Evolutionary conservation across 2,113 vertebrate species (phyloP), one percentile per base, ranked within the genome.

Genomic region (Hyaena hyaena): DNA sequence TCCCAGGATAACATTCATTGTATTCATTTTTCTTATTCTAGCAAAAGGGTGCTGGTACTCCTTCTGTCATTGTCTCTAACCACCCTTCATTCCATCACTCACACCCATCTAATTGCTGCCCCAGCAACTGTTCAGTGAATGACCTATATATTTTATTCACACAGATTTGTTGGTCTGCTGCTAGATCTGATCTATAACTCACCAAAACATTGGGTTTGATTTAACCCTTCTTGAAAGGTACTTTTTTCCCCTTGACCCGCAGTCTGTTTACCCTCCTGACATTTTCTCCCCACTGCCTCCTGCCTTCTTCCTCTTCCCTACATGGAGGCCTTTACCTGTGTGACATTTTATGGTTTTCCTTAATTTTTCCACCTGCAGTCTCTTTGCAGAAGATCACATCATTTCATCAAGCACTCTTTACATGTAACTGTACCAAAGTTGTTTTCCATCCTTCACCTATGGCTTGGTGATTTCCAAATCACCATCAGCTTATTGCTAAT

Each of bases 231-330:
- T 66, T 39, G 45, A 68, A 93, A 80, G 19, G 9, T 33, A 48
- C n/a, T 19, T 33, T 74, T 74, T 26, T 35, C 6, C 10, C 4
- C 6, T n/a, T 85, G 7, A 48, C 7, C 10, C 26, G 4, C 11
- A 66, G 3, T 58, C 12, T 77, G 14, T 53, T 92, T 58, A 87
- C 2, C 26, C 0, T 43, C 2, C 3, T 77, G 85, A 58, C 3
- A 43, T 50, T 50, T 31, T 43, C 1, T 58, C 17, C 15, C 23
- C 5, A 0, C 31, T 2, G 0, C 2, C 3, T 15, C n/a, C 43
- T 45, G 5, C 12, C 4, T 24, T 45, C 39, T 92, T 71, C 33
- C 21, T 84, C 16, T 10, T 50, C 10, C 93, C n/a, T 80, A 12
- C 3, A 4, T 45, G 16, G 10, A 65, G 4, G 7, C 0, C 1